A percentile compares a stretch with the other conserved stretches of the same genome.
Evolutionary conservation across 1,140 invertebrate species (phyloP).

Genomic region (Megathymus violae): DNA sequence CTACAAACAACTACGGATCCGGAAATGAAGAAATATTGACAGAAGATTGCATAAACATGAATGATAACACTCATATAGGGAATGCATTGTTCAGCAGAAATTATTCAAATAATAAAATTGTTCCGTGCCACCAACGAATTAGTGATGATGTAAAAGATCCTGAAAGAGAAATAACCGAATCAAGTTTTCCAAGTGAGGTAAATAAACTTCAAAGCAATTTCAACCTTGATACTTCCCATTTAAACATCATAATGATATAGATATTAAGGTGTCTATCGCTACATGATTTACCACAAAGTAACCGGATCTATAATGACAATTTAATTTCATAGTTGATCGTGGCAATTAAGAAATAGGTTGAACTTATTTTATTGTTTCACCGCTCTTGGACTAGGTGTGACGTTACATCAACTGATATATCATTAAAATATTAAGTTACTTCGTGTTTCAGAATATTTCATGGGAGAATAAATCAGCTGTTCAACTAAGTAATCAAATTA

Average conservation of each 20-base stretch:
- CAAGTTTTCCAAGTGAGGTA: conserved; percentile 73
- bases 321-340: conserved; percentile 69
- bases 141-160: conserved; percentile 62
- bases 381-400: conserved; percentile 41
- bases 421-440: conserved; percentile 32
- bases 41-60: conserved; percentile 60
- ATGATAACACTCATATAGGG: conserved; percentile 50
- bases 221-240: conserved; percentile 38
- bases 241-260: conserved; percentile 8
- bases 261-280: conserved; percentile 28
- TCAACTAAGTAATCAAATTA: conserved; percentile 52
- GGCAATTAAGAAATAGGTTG: conserved; percentile 64
- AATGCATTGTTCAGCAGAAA: conserved; percentile 61
- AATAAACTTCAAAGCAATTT: conserved; percentile 41
- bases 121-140: conserved; percentile 58
- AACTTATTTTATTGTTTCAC: conserved; percentile 53
- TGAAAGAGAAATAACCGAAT: conserved; percentile 62
- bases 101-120: conserved; percentile 58
- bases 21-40: conserved; percentile 55
- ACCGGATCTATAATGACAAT: conserved; percentile 76
- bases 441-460: conserved; percentile 57
- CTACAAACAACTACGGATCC: conserved; percentile 60
- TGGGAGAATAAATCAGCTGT: conserved; percentile 58
- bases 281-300: conserved; percentile 67
- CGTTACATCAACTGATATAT: conserved; percentile 45